A percentile compares a stretch with the other conserved stretches of the same genome.
Conservation (phyloP, 1,140 invertebrate species). For the Lerema accius region DNA sequence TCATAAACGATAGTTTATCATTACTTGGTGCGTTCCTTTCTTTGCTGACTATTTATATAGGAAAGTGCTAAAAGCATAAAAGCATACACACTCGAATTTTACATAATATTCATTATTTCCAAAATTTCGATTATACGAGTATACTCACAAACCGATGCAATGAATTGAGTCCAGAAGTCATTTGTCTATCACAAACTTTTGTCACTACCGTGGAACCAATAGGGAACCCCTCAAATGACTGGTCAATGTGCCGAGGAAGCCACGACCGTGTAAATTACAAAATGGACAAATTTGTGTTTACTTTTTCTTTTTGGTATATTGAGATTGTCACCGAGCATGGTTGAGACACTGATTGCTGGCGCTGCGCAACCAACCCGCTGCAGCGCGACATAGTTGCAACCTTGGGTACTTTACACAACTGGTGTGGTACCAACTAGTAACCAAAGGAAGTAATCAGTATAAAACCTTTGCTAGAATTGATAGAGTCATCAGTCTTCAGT, state of each 20-base stretch:
- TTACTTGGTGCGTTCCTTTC: no score
- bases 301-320: conserved; percentile 3
- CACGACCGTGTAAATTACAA: background rate
- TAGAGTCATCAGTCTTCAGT: conserved; percentile 65
- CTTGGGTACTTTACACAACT: conserved; percentile 71
- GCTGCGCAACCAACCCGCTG: conserved; percentile 59
- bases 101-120: no score
- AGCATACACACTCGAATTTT: no score
- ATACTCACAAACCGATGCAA: no score
- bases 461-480: conserved; percentile 58
- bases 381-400: conserved; percentile 61
- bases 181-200: no score
- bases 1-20: no score
- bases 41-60: no score
- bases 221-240: background rate
- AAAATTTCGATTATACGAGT: no score
- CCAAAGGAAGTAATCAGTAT: conserved; percentile 65
- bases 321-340: conserved; percentile 1
- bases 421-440: conserved; percentile 62
- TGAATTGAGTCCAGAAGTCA: no score
- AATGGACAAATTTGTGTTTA: background rate
- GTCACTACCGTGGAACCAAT: background rate
- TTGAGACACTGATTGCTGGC: conserved; percentile 50
- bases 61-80: no score
- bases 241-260: background rate